These are phyloP conservation scores for Sciurus carolinensis DNA, from an alignment of 2,797 vertebrate species.

Conservation along the genomic window DNA sequence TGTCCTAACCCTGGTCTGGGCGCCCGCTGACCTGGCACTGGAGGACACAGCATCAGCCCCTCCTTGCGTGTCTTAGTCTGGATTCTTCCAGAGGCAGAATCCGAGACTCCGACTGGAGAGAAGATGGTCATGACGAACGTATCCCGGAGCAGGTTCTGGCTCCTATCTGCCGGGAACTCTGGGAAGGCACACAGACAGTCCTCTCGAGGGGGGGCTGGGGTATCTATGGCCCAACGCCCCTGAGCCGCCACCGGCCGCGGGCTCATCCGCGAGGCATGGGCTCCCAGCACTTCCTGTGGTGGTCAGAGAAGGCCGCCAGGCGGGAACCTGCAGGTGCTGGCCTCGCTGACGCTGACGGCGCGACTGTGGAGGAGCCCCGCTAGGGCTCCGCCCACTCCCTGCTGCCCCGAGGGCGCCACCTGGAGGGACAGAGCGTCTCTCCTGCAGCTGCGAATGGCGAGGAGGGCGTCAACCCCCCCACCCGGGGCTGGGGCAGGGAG, in stretches of 20 bases:
- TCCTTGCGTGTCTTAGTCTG: accelerated
- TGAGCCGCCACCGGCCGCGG: not conserved
- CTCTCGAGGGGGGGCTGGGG: not conserved
- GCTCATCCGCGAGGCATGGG: not conserved
- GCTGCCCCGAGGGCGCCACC: not conserved
- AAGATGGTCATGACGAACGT: accelerated
- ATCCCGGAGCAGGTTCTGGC: not conserved
- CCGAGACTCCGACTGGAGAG: not conserved
- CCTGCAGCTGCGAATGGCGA: accelerated
- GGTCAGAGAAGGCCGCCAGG: not conserved
- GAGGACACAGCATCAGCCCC: not conserved
- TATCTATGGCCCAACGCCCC: accelerated
- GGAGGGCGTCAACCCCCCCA: accelerated
- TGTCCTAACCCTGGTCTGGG: not conserved
- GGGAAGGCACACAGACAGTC: not conserved
- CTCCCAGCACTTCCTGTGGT: not conserved
- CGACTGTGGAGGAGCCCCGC: too few relatives aligned
- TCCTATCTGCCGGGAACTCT: accelerated
- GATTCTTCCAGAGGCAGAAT: not conserved
- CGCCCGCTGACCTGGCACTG: not conserved
- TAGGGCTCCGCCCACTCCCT: accelerated
- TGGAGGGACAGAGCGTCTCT: not conserved
- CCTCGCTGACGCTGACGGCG: accelerated
- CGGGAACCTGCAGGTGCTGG: too few relatives aligned
- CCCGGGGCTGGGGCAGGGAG: not conserved